Evolutionary conservation across 1,140 invertebrate genomes (phyloP), one percentile per base, ranked within the genome.

Genomic region (Cepaea nemoralis): DNA sequence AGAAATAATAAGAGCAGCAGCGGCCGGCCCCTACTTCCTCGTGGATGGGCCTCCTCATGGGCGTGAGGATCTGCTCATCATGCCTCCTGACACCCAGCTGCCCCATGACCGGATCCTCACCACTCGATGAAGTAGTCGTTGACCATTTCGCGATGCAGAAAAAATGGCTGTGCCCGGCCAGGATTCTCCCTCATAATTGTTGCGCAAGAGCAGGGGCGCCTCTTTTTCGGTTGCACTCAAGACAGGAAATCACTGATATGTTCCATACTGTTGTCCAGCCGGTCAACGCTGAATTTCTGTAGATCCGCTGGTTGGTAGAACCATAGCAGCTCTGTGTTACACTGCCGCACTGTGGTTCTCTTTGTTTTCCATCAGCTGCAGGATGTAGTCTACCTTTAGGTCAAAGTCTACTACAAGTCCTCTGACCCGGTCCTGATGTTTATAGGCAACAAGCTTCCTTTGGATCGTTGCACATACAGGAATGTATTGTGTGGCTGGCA

Each of bases 341-440:
- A 59, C 24, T n/a, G 55, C 55, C 5, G 55, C 24, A 24, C 55
- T 22, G 8, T n/a, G 12, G 12, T 59, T 59, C 12, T 19, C 5
- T n/a, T 59, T 12, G 55, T 12, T n/a, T 59, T 24, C 55, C 24
- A 3, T 59, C 14, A 59, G 55, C 12, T 59, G 55, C 24, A 59
- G n/a, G 24, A 59, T 59, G 55, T 59, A 59, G 24, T 59, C 55
- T 24, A 59, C 55, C 55, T 24, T 10, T 3, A 59, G 24, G 42
- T 45, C 42, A 45, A 45, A 45, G 8, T 19, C 42, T 45, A 19
- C 8, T 19, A n/a, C n/a, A n/a, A 59, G n/a, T n/a, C 55, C 22
- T 59, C n/a, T n/a, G 55, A n/a, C 55, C 55, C n/a, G 55, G 55
- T 59, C 55, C 55, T 59, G 55, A 59, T 24, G 55, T n/a, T 59